These are phyloP conservation scores for Rhimphoctona megacephalus DNA, from an alignment of 2,888 invertebrate species.

Conservation along the genomic window DNA sequence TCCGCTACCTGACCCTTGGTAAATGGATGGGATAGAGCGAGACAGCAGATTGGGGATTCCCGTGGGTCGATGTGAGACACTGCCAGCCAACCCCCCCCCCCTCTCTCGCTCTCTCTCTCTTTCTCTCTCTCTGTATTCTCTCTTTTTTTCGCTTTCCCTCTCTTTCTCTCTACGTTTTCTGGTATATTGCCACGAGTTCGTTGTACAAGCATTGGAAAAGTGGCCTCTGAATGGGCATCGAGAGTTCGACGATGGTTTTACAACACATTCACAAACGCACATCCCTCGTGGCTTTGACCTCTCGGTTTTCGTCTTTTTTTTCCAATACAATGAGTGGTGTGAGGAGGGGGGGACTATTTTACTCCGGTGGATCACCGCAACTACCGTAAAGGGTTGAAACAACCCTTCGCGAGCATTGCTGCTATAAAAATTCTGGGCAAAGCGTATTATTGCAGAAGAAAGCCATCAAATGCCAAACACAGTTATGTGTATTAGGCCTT, in stretches of 20 bases:
- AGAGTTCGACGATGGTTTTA: conserved; percentile 40
- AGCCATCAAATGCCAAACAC: conserved; percentile 30
- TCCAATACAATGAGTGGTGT: conserved; percentile 17
- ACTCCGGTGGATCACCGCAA: conserved; percentile 61
- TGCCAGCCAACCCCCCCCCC: not conserved
- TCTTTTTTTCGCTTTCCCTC: not conserved
- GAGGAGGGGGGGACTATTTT: conserved; percentile 23
- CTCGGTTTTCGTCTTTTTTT: conserved; percentile 46
- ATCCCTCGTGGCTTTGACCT: conserved; percentile 75
- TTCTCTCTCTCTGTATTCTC: not conserved
- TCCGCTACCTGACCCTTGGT: conserved; percentile 71
- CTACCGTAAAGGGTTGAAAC: conserved; percentile 64
- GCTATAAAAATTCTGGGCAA: conserved; percentile 49
- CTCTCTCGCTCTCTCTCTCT: not conserved
- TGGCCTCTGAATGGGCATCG: conserved; percentile 40
- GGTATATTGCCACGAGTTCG: conserved; percentile 66
- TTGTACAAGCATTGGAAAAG: conserved; percentile 64
- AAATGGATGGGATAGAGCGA: conserved; percentile 26
- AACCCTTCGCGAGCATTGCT: conserved; percentile 11
- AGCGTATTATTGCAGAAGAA: conserved; percentile 53
- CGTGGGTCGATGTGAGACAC: conserved; percentile 11
- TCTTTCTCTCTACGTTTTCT: conserved; percentile 16
- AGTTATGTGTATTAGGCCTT: conserved; percentile 39
- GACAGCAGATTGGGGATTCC: conserved; percentile 4
- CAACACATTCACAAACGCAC: conserved; percentile 30